phyloP scores from a whole-genome alignment of 1,140 invertebrate species.

The Schlechtendalia chinensis region DNA sequence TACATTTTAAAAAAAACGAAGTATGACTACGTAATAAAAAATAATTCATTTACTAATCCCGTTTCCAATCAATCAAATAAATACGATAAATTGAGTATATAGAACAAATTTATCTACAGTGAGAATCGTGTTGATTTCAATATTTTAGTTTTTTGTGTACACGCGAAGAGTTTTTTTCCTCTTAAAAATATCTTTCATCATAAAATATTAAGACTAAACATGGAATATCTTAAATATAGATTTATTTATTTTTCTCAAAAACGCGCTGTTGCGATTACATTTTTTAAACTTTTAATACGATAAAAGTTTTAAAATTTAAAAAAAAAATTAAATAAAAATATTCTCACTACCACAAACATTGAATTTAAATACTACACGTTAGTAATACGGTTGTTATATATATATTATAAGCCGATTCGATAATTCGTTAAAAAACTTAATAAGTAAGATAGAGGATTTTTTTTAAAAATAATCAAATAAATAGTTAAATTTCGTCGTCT shows the following conservation, averaged over 20 bases:
- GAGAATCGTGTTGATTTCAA: too few relatives aligned
- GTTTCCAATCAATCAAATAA: too few relatives aligned
- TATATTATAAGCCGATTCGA: not conserved
- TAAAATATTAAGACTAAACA: too few relatives aligned
- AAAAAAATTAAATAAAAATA: constrained; percentile 17
- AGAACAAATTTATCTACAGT: too few relatives aligned
- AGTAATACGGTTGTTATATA: not conserved
- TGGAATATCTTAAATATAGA: not conserved
- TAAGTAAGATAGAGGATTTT: not conserved
- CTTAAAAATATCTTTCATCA: too few relatives aligned
- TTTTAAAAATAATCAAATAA: not conserved
- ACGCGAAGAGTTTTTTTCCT: too few relatives aligned
- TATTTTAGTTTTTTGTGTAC: too few relatives aligned
- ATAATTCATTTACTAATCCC: too few relatives aligned
- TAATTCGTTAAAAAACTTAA: not conserved
- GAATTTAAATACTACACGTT: not conserved
- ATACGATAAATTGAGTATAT: too few relatives aligned
- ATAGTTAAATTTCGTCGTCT: not conserved
- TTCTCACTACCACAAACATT: not conserved
- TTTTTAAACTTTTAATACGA: constrained; percentile 23
- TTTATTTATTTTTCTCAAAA: not conserved
- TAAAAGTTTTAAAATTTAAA: constrained; percentile 27
- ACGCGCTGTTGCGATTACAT: not conserved
- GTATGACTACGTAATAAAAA: too few relatives aligned
- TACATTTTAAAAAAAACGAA: too few relatives aligned